Conservation (phyloP, 1,140 invertebrate species). For the Pseudomyrmex pallidus region DNA sequence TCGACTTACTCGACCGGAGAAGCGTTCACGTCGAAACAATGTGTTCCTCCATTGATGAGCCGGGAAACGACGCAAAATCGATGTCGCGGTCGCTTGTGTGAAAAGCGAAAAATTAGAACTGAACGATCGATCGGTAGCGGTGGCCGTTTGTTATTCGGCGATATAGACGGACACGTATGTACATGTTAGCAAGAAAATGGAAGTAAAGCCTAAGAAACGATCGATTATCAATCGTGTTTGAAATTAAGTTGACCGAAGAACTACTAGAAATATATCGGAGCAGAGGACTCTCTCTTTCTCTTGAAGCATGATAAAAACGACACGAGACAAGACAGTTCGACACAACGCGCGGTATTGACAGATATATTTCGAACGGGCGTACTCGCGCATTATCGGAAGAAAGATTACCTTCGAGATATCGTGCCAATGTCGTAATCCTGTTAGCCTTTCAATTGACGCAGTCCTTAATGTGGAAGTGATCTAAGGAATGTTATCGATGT, state of each 20-base stretch:
- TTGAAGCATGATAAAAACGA: slow-evolving; percentile 45
- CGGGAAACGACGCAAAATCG: slow-evolving; percentile 44
- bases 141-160: slow-evolving; percentile 41
- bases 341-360: slow-evolving; percentile 22
- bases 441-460: slow-evolving; percentile 10
- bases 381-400: slow-evolving; percentile 15
- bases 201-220: slow-evolving; percentile 58
- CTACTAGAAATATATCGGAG: slow-evolving; percentile 54
- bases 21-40: slow-evolving; percentile 45
- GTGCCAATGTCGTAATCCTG: slow-evolving; percentile 17
- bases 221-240: slow-evolving; percentile 71
- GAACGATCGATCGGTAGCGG: slow-evolving; percentile 53
- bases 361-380: slow-evolving; percentile 50
- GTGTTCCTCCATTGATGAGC: slow-evolving; percentile 33
- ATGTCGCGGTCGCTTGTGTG: background rate
- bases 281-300: background rate
- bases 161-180: slow-evolving; percentile 26
- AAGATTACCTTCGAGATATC: slow-evolving; percentile 54
- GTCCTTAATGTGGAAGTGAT: slow-evolving; percentile 4
- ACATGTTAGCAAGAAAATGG: slow-evolving; percentile 41
- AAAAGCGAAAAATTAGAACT: slow-evolving; percentile 62
- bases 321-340: slow-evolving; percentile 56
- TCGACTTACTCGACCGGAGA: slow-evolving; percentile 22
- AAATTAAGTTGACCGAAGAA: slow-evolving; percentile 74
- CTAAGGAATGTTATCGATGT: slow-evolving; percentile 7